Evolutionary conservation across 2,888 invertebrate genomes (phyloP), one percentile per base, ranked within the genome.

Genomic region (Timandra comae): DNA sequence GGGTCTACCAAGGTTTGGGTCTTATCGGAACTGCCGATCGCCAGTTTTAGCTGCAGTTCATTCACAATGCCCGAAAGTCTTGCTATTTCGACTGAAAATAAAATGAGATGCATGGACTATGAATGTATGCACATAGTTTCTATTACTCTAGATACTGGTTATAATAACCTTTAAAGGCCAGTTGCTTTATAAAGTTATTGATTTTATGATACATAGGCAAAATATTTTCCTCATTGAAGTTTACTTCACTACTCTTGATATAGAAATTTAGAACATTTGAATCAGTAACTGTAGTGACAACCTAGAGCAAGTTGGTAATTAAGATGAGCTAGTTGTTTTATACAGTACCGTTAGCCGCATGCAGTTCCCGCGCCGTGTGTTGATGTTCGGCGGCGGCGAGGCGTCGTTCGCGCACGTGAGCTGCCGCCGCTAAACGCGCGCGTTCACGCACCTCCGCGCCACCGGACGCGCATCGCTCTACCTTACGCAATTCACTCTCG

Each of bases 341-440:
- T n/a, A n/a, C n/a, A n/a, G n/a, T 54, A 81, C 84, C 56, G 42
- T 76, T 74, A 48, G 84, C 75, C 20, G 43, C 30, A 1, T 52
- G 56, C n/a, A 85, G 52, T 44, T 82, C 78, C n/a, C 48, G 49
- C 1, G 50, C 41, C 0, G 69, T 61, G 35, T 80, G 77, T 21
- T 69, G 71, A 37, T 77, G 50, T 33, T 84, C 84, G 1, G 65
- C 70, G 5, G 68, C 56, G 1, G 71, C 60, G n/a, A 78, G 62
- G 3, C 75, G 69, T n/a, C 75, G 46, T 31, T 81, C 82, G 2
- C 84, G 65, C n/a, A 71, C 65, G 32, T 82, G 78, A 9, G 81
- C 82, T 0, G 78, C 74, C 21, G 81, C 82, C 0, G 84, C 84
- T n/a, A 84, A 52, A 0, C 82, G 66, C 2, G 84, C 84, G 1